Evolutionary conservation across 92 coral and sea anemone species (phyloP), one percentile per base, ranked within the genome.

Genomic region (Scolanthus callimorphus): DNA sequence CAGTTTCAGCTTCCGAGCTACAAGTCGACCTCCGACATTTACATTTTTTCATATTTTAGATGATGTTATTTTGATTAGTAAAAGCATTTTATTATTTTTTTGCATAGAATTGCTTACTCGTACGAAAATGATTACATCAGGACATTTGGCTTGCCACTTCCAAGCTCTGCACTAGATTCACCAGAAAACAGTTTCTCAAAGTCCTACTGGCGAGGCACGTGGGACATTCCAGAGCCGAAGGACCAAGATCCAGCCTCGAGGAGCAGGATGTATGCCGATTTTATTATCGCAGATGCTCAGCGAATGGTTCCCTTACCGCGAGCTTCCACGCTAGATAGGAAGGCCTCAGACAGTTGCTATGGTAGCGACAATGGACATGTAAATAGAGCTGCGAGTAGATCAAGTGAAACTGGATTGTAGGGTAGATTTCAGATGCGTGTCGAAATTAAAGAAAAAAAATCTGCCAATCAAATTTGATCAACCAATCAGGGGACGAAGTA

Each of bases 241-340:
- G n/a, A n/a, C n/a, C 17, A 20, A 19, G 23, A 20, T 20, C 52
- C 52, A 4, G 4, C 6, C 17, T 4, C 8, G 17, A 34, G 15
- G 43, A 27, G 57, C 43, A 3, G 13, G 25, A 41, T 27, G 20
- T 24, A 11, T 17, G 62, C 56, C 22, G 73, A 67, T 21, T 44
- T 21, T 12, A 55, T 67, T n/a, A 67, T 67, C 21, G 20, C 34
- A 3, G 62, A 67, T 25, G 73, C 63, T 2, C 53, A 55, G 8
- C 23, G 29, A 20, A 67, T 67, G 63, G 53, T 53, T 4, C 73
- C 62, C 2, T 11, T 67, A n/a, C 73, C 73, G 10, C 49, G 73
- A 28, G 73, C 73, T 12, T 24, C 25, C 49, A 28, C 15, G 51
- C 41, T 51, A 0, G 27, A 3, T 20, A 21, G 19, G 2, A 64